A percentile compares a stretch with the other conserved stretches of the same genome.
Conservation (phyloP, 2,113 vertebrate species). For the Eurypyga helias region DNA sequence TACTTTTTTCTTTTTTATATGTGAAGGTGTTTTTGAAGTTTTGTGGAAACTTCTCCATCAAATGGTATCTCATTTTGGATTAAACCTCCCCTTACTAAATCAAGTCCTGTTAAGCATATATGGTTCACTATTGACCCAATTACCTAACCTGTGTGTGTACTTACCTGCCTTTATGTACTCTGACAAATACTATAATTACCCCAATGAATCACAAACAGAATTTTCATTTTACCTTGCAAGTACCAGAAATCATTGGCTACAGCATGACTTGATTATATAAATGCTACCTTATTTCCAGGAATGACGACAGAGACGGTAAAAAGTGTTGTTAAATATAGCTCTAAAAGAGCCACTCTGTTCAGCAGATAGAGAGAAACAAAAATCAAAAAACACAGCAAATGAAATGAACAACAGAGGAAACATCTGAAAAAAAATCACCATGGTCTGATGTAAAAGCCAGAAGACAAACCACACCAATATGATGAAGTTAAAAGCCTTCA, state of each 20-base stretch:
- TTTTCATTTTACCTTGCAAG: constrained; percentile 41
- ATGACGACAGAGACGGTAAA: constrained; percentile 22
- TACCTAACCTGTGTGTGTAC: constrained; percentile 20
- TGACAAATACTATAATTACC: constrained; percentile 28
- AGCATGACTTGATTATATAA: constrained; percentile 52
- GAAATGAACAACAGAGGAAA: not conserved
- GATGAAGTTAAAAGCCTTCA: not conserved
- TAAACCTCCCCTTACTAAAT: constrained; percentile 3
- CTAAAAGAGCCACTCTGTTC: not conserved
- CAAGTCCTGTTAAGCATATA: not conserved
- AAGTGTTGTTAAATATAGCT: not conserved
- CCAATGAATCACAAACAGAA: constrained; percentile 47
- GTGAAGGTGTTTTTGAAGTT: not conserved
- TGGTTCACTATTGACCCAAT: constrained; percentile 33
- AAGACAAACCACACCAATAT: not conserved
- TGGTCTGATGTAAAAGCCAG: not conserved
- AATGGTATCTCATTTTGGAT: not conserved
- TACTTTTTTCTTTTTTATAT: not conserved
- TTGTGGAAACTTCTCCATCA: not conserved
- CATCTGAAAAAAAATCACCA: not conserved
- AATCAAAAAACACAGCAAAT: not conserved
- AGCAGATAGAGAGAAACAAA: not conserved
- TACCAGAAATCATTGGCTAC: not conserved
- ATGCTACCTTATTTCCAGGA: constrained; percentile 36
- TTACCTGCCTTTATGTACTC: constrained; percentile 3